phyloP scores from a whole-genome alignment of 1,140 invertebrate genomes.

The Helicoverpa zea region DNA sequence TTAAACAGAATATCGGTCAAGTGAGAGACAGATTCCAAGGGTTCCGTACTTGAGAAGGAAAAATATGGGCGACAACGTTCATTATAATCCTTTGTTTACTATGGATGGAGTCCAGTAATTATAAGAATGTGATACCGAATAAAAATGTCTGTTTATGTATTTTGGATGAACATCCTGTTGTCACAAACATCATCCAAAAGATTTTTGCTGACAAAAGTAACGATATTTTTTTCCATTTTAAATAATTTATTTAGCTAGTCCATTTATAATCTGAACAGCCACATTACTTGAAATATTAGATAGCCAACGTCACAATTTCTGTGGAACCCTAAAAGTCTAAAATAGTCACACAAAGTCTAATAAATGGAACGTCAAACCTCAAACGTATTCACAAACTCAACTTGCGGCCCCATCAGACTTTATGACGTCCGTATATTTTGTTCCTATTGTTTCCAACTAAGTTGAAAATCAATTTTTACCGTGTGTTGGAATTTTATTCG shows the following conservation, averaged over 20 bases:
- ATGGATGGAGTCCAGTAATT: too few relatives aligned
- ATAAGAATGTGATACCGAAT: too few relatives aligned
- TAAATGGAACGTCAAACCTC: constrained; percentile 10
- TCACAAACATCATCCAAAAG: background rate
- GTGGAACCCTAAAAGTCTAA: background rate
- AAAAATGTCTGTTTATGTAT: too few relatives aligned
- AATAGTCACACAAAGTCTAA: background rate
- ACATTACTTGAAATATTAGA: background rate
- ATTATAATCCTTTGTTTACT: too few relatives aligned
- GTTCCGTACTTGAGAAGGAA: too few relatives aligned
- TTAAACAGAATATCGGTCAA: too few relatives aligned
- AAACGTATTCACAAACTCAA: constrained; percentile 20
- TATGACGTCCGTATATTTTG: constrained; percentile 16
- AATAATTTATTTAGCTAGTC: too few relatives aligned
- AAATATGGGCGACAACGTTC: too few relatives aligned
- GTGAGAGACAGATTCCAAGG: too few relatives aligned
- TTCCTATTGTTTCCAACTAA: constrained; percentile 33
- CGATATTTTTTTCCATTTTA: background rate
- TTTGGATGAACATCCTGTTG: background rate
- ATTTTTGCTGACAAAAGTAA: background rate
- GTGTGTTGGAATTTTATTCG: constrained; percentile 36
- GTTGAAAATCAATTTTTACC: constrained; percentile 41
- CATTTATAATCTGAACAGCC: background rate
- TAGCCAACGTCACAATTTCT: background rate
- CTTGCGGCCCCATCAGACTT: constrained; percentile 19